A percentile compares a stretch with the other conserved stretches of the same genome.
phyloP scores from a whole-genome alignment of 2,113 vertebrate genomes.

The Pelecanoides urinatrix region DNA sequence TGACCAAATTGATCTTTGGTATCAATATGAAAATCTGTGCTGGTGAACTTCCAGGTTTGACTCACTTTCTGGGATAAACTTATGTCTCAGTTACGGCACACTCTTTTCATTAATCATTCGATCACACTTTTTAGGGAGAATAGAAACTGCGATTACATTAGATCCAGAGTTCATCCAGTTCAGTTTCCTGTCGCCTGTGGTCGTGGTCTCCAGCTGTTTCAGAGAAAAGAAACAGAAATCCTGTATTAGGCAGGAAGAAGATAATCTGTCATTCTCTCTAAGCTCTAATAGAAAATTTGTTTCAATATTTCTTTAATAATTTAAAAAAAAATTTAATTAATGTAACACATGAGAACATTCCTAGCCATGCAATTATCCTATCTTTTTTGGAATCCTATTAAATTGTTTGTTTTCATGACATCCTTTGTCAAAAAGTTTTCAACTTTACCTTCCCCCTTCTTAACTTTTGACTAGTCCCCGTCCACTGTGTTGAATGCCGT shows the following conservation, averaged over 20 bases:
- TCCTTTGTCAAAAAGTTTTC: background rate
- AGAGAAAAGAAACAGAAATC: background rate
- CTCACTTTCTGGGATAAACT: slow-evolving; percentile 22
- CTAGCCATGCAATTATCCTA: background rate
- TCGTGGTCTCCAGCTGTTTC: background rate
- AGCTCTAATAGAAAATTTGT: background rate
- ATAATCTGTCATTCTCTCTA: background rate
- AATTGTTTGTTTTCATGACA: background rate
- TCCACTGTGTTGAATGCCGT: background rate
- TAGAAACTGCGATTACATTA: background rate
- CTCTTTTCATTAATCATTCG: background rate
- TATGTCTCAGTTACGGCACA: background rate
- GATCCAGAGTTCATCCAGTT: background rate
- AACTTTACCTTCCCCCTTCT: background rate
- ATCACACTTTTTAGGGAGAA: background rate
- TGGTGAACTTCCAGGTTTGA: slow-evolving; percentile 19
- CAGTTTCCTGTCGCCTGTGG: background rate
- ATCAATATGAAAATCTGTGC: background rate
- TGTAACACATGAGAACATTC: background rate
- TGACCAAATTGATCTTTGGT: slow-evolving; percentile 22
- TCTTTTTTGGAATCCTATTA: background rate
- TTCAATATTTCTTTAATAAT: background rate
- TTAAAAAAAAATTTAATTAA: background rate
- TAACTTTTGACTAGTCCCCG: background rate
- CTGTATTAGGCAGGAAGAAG: background rate